phyloP scores from a whole-genome alignment of 2,113 vertebrate species.

The Barbus barbus region DNA sequence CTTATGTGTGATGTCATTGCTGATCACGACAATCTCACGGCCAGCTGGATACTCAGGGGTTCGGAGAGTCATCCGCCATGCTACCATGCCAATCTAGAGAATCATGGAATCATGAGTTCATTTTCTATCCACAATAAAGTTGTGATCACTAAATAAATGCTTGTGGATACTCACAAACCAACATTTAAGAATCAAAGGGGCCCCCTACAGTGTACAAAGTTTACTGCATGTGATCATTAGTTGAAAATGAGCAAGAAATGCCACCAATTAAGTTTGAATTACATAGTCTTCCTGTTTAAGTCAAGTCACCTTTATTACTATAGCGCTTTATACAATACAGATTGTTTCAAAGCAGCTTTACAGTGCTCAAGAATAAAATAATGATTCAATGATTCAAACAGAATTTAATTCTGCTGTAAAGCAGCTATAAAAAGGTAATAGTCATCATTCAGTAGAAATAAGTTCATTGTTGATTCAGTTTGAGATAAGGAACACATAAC shows the following conservation, averaged over 20 bases:
- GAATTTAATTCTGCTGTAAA: too few relatives aligned
- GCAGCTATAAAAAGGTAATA: too few relatives aligned
- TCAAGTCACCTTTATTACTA: too few relatives aligned
- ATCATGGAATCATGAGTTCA: neutral
- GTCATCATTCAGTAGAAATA: too few relatives aligned
- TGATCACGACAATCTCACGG: constrained; percentile 92
- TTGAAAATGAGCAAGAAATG: constrained; percentile 44
- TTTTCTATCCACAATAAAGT: neutral
- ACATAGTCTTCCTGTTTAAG: neutral
- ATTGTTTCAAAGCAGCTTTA: too few relatives aligned
- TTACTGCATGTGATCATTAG: neutral
- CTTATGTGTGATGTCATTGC: constrained; percentile 93
- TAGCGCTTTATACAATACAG: too few relatives aligned
- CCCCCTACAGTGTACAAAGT: neutral
- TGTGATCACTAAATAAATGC: neutral
- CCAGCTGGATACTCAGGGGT: constrained; percentile 89
- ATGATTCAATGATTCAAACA: too few relatives aligned
- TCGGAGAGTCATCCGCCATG: constrained; percentile 94
- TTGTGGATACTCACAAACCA: neutral
- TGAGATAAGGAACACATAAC: neutral
- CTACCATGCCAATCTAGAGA: constrained; percentile 92
- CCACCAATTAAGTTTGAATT: neutral
- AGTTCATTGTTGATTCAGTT: neutral
- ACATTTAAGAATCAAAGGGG: neutral
- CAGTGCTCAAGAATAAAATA: too few relatives aligned